Conservation (phyloP, 2,113 vertebrate species). For the Patagioenas fasciata region DNA sequence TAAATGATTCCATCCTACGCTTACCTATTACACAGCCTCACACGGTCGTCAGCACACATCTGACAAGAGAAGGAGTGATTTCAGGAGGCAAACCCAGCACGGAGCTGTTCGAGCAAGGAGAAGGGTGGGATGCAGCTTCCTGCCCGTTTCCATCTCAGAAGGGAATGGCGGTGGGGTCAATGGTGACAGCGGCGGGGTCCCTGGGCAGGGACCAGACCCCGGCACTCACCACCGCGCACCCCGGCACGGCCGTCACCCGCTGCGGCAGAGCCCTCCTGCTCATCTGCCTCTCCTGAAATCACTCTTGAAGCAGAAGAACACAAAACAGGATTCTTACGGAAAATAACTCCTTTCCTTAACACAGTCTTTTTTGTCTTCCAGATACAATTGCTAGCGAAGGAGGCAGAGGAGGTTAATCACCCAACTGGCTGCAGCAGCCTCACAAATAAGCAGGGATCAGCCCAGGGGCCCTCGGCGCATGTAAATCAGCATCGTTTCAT, state of each 20-base stretch:
- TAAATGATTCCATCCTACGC: neutral
- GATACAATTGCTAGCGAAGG: neutral
- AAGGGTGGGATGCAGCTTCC: neutral
- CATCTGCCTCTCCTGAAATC: neutral
- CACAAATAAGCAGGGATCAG: conserved; percentile 30
- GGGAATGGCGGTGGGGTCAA: neutral
- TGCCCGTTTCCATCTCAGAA: neutral
- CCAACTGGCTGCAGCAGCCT: neutral
- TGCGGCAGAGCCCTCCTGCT: neutral
- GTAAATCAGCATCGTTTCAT: conserved; percentile 52
- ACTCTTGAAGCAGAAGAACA: neutral
- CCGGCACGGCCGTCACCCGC: neutral
- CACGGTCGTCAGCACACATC: neutral
- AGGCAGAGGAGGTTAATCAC: conserved; percentile 45
- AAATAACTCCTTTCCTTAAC: neutral
- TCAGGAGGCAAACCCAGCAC: conserved; percentile 15
- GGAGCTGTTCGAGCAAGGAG: neutral
- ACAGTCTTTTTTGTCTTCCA: neutral
- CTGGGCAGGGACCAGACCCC: neutral
- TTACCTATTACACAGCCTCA: neutral
- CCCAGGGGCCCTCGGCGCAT: conserved; percentile 25
- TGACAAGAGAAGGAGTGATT: conserved; percentile 39
- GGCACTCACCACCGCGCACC: neutral
- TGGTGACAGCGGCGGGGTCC: neutral
- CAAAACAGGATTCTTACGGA: neutral